phyloP scores from a whole-genome alignment of 2,888 invertebrate genomes.

The Cerceris rybyensis region DNA sequence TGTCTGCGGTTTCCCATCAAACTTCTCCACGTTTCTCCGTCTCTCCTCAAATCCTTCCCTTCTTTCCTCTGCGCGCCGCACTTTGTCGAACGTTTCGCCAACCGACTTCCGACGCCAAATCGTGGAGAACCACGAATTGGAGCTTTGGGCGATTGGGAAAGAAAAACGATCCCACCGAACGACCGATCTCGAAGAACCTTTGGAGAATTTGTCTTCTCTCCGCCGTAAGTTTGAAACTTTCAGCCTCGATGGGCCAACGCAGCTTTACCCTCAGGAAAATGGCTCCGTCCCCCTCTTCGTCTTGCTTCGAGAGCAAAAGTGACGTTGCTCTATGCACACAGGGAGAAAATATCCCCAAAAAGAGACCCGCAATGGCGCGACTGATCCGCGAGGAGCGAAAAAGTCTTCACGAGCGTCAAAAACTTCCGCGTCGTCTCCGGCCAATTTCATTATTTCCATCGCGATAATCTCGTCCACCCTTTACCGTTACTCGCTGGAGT shows the following conservation, averaged over 20 bases:
- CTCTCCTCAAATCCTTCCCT: conserved; percentile 60
- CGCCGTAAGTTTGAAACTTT: not conserved
- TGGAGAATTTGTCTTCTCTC: no score
- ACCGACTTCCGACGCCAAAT: no score
- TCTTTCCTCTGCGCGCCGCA: not conserved
- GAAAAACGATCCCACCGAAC: no score
- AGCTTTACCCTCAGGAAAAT: no score
- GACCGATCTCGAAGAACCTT: no score
- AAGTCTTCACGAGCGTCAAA: conserved; percentile 49
- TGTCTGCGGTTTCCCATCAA: conserved; percentile 77
- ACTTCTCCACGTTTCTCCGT: conserved; percentile 58
- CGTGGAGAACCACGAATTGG: no score
- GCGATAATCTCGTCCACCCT: conserved; percentile 41
- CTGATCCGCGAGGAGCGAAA: conserved; percentile 26
- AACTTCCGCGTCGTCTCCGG: conserved; percentile 36
- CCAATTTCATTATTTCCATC: conserved; percentile 51
- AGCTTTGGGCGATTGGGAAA: no score
- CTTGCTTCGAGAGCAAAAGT: not conserved
- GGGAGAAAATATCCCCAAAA: conserved; percentile 3
- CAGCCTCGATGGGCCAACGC: no score
- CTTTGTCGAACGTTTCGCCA: no score
- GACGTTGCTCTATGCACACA: not conserved
- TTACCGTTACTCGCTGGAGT: conserved; percentile 48
- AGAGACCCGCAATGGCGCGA: not conserved
- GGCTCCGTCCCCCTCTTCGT: no score